Conservation (phyloP, 1,140 invertebrate species). For the Brachionus manjavacas region DNA sequence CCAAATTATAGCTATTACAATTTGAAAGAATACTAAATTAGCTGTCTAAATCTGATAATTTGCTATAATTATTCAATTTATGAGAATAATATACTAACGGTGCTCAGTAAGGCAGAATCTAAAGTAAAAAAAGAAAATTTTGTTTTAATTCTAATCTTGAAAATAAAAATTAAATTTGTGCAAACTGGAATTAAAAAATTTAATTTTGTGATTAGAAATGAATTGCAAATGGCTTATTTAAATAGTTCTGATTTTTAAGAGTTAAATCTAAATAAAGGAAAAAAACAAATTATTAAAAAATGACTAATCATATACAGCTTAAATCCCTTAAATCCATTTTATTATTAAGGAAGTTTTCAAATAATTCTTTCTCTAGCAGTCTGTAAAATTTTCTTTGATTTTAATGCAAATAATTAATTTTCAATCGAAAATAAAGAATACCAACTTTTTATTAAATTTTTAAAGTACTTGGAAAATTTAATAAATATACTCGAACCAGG, state of each 20-base stretch:
- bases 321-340: conserved; percentile 11
- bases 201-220: background rate
- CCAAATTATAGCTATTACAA: background rate
- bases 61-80: background rate
- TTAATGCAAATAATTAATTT: background rate
- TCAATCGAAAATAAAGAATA: background rate
- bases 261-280: background rate
- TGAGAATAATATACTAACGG: background rate
- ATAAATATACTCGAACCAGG: background rate
- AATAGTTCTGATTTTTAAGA: background rate
- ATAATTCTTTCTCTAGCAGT: background rate
- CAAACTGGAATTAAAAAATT: background rate
- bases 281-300: background rate
- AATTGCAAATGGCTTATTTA: background rate
- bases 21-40: background rate
- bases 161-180: background rate
- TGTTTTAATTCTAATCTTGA: background rate
- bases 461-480: conserved; percentile 21
- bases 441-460: conserved; percentile 1
- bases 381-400: background rate
- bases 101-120: background rate
- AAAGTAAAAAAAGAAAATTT: background rate
- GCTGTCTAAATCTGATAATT: background rate
- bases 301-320: background rate
- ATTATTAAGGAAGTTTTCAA: conserved; percentile 29